These are phyloP conservation scores for Euwallacea fornicatus DNA, from an alignment of 1,140 invertebrate species.

Conservation along the genomic window DNA sequence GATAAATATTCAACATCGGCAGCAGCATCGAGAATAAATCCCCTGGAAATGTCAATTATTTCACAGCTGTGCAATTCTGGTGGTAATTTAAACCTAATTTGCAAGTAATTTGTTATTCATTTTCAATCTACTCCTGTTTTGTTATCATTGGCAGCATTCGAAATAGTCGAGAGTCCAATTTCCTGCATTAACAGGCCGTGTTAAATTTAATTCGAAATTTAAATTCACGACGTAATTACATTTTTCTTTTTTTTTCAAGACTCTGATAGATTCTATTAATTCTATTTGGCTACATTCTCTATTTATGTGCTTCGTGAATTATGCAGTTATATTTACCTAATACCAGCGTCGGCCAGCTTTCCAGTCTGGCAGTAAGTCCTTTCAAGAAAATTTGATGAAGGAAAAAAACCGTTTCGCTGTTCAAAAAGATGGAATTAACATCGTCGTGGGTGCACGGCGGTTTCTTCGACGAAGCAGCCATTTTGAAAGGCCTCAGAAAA, in stretches of 20 bases:
- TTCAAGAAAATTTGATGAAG: slow-evolving; percentile 95
- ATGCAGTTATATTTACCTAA: slow-evolving; percentile 61
- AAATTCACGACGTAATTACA: not conserved
- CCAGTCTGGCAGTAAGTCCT: slow-evolving; percentile 88
- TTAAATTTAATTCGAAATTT: slow-evolving; percentile 1
- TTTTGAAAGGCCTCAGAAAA: slow-evolving; percentile 89
- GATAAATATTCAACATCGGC: slow-evolving; percentile 92
- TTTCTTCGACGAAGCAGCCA: slow-evolving; percentile 92
- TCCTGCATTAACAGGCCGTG: not conserved
- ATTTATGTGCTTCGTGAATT: too few relatives aligned
- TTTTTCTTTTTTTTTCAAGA: too few relatives aligned
- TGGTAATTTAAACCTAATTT: too few relatives aligned
- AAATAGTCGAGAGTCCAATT: not conserved
- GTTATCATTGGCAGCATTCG: too few relatives aligned
- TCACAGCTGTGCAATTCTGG: not conserved
- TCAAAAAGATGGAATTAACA: slow-evolving; percentile 93
- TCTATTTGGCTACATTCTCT: too few relatives aligned
- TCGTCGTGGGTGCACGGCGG: slow-evolving; percentile 93
- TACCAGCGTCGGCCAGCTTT: slow-evolving; percentile 90
- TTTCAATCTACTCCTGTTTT: too few relatives aligned
- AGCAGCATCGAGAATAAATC: slow-evolving; percentile 93
- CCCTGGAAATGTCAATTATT: slow-evolving; percentile 59
- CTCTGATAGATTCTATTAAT: not conserved
- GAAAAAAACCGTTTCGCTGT: slow-evolving; percentile 92
- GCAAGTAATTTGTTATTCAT: too few relatives aligned